A percentile compares a stretch with the other conserved stretches of the same genome.
Evolutionary conservation across 2,113 vertebrate species (phyloP).

Genomic region (Cryptotis parvus): DNA sequence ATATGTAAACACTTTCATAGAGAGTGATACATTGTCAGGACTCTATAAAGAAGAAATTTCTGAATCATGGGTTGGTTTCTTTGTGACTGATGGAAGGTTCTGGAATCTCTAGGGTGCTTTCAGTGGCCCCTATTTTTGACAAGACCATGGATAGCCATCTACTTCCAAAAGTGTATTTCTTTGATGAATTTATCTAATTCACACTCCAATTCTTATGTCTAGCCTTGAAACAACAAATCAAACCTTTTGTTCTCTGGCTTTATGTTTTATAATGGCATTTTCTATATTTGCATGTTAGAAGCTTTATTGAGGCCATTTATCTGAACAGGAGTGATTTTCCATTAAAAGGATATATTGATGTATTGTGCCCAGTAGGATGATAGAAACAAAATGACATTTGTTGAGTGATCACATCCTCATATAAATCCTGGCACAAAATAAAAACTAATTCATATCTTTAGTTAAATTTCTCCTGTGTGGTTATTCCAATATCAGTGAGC

Average conservation of each 20-base stretch:
- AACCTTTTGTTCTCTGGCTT: neutral
- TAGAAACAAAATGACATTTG: slow-evolving; percentile 50
- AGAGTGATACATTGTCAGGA: neutral
- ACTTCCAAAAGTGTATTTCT: slow-evolving; percentile 50
- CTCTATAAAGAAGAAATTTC: neutral
- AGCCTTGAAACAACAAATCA: slow-evolving; percentile 13
- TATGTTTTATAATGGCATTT: slow-evolving; percentile 32
- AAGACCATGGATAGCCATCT: neutral
- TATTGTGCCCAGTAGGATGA: neutral
- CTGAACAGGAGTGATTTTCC: slow-evolving; percentile 1
- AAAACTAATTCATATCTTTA: slow-evolving; percentile 14
- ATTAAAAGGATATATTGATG: slow-evolving; percentile 38
- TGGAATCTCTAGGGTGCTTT: neutral
- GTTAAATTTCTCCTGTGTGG: neutral
- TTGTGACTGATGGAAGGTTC: neutral
- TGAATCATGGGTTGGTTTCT: neutral
- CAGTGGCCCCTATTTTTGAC: neutral
- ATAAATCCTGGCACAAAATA: slow-evolving; percentile 27
- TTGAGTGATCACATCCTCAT: neutral
- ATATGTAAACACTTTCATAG: neutral
- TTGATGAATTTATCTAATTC: slow-evolving; percentile 44
- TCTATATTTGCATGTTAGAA: neutral
- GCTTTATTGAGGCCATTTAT: slow-evolving; percentile 37
- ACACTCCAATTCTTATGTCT: neutral
- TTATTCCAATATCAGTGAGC: neutral